Evolutionary conservation across 2,888 invertebrate genomes (phyloP).

Genomic region (Leucozona laternaria): DNA sequence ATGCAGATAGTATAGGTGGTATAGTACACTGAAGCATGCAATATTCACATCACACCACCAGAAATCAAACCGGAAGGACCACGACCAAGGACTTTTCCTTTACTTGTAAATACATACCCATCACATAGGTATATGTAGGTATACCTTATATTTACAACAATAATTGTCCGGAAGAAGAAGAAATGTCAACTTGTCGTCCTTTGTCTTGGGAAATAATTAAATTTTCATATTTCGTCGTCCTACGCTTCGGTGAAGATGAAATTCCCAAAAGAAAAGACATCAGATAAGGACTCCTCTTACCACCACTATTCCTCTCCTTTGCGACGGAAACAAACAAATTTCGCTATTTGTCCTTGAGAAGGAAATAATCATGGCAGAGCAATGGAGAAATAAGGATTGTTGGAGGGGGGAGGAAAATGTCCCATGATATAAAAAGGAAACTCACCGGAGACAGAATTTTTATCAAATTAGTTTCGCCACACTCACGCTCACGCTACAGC

Average conservation of each 20-base stretch:
- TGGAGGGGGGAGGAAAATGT: conserved; percentile 1
- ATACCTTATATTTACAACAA: background rate
- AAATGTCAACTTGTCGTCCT: conserved; percentile 73
- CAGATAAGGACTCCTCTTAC: conserved; percentile 39
- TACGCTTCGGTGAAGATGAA: conserved; percentile 57
- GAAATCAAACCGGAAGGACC: conserved; percentile 40
- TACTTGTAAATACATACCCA: background rate
- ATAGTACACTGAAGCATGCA: background rate
- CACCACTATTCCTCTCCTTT: background rate
- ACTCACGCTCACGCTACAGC: conserved; percentile 12
- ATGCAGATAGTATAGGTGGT: conserved; percentile 35
- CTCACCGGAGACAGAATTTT: conserved; percentile 74
- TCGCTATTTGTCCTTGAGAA: conserved; percentile 68
- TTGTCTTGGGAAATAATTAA: conserved; percentile 74
- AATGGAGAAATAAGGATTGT: background rate
- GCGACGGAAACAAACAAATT: conserved; percentile 69
- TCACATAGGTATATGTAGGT: background rate
- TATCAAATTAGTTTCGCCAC: conserved; percentile 75
- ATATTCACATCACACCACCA: conserved; percentile 51
- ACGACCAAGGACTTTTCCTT: conserved; percentile 10
- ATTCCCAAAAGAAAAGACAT: conserved; percentile 68
- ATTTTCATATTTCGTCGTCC: conserved; percentile 72
- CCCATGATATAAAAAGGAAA: conserved; percentile 35
- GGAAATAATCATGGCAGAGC: conserved; percentile 46
- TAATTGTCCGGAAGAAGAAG: background rate